phyloP scores from a whole-genome alignment of 2,888 invertebrate species.

The Diogma glabrata region DNA sequence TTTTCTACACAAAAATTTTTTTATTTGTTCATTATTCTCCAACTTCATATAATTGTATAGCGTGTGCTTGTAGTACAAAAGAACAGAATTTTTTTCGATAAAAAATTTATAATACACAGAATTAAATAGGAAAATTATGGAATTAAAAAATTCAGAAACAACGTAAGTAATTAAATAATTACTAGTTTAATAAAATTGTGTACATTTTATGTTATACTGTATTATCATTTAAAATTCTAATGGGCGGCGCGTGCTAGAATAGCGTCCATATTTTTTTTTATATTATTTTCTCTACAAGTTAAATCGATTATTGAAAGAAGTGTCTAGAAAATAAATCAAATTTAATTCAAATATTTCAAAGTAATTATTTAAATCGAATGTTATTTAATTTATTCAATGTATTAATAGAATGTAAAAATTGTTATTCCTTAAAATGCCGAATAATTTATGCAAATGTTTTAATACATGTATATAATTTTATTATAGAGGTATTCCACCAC shows the following conservation, averaged over 20 bases:
- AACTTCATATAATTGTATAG: too few species aligned
- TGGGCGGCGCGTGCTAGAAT: slow-evolving; percentile 7
- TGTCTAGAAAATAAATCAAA: neutral
- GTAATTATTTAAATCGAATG: too few species aligned
- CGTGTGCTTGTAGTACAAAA: neutral
- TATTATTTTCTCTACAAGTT: neutral
- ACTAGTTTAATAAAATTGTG: slow-evolving; percentile 2
- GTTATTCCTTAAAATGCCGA: too few species aligned
- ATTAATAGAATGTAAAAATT: too few species aligned
- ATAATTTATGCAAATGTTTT: too few species aligned
- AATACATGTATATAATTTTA: too few species aligned
- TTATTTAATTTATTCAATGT: too few species aligned
- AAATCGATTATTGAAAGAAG: slow-evolving; percentile 6
- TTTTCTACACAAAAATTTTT: slow-evolving; percentile 2
- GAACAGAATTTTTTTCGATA: too few species aligned
- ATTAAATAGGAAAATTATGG: neutral
- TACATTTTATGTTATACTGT: neutral
- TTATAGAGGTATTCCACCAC: slow-evolving; percentile 42
- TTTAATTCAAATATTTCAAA: too few species aligned
- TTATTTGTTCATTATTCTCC: too few species aligned
- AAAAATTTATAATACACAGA: neutral
- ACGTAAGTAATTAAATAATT: slow-evolving; percentile 6
- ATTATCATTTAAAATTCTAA: neutral
- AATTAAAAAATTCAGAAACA: slow-evolving; percentile 7
- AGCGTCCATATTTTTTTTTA: slow-evolving; percentile 6